These are phyloP conservation scores for Mechanitis messenoides DNA, from an alignment of 2,888 invertebrate genomes.

Conservation along the genomic window DNA sequence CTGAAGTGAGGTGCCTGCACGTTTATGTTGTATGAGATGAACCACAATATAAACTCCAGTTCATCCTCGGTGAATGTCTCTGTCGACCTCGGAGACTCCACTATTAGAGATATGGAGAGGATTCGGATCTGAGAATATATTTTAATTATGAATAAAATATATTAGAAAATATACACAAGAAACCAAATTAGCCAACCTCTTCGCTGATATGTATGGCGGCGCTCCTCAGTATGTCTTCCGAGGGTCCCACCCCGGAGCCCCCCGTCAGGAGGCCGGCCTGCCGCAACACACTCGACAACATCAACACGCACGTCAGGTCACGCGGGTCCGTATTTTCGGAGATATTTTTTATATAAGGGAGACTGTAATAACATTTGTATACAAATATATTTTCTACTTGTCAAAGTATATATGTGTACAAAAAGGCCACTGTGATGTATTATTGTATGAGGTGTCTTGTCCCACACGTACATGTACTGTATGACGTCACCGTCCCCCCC, in stretches of 20 bases:
- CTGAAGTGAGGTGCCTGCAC: slow-evolving; percentile 81
- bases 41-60: slow-evolving; percentile 78
- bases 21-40: slow-evolving; percentile 81
- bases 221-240: slow-evolving; percentile 66
- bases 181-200: slow-evolving; percentile 51
- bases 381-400: too few relatives aligned
- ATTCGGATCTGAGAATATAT: slow-evolving; percentile 76
- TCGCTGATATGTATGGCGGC: slow-evolving; percentile 78
- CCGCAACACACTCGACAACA: slow-evolving; percentile 68
- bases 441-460: background rate
- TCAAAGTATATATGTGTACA: too few relatives aligned
- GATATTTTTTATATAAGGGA: slow-evolving; percentile 35
- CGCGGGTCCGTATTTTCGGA: slow-evolving; percentile 20
- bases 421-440: background rate
- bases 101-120: slow-evolving; percentile 80
- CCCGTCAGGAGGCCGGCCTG: slow-evolving; percentile 51
- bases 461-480: slow-evolving; percentile 46
- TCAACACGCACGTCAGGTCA: slow-evolving; percentile 61
- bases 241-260: slow-evolving; percentile 48
- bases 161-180: background rate
- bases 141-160: background rate
- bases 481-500: slow-evolving; percentile 38
- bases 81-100: slow-evolving; percentile 85
- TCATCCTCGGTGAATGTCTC: slow-evolving; percentile 79
- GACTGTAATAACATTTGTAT: slow-evolving; percentile 17